These are phyloP conservation scores for Zaprionus ghesquierei DNA, from an alignment of 1,140 invertebrate species.

Conservation along the genomic window DNA sequence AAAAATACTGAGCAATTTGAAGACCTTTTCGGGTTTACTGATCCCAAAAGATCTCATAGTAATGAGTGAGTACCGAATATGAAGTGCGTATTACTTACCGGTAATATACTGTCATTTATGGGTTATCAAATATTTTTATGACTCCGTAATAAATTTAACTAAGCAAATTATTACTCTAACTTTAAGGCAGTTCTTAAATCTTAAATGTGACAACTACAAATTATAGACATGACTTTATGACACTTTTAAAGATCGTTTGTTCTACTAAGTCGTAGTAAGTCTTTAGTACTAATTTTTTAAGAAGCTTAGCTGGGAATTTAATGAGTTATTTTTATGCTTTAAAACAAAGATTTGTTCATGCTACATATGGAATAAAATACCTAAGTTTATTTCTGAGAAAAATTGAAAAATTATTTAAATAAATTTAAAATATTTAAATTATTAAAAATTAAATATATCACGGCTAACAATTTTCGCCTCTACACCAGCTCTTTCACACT, in stretches of 20 bases:
- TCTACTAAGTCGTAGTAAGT: neutral
- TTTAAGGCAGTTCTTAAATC: neutral
- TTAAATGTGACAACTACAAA: neutral
- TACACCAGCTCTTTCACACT: neutral
- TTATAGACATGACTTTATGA: neutral
- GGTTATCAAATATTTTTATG: neutral
- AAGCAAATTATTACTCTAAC: neutral
- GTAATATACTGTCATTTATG: neutral
- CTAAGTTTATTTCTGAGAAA: too few species aligned
- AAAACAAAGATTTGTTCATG: too few species aligned
- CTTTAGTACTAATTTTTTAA: neutral
- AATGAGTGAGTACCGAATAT: neutral
- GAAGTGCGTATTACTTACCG: neutral
- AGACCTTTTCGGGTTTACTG: neutral
- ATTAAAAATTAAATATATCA: too few species aligned
- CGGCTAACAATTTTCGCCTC: neutral
- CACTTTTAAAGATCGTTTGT: neutral
- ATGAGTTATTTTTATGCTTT: too few species aligned
- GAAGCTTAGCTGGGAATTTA: too few species aligned
- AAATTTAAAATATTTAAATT: too few species aligned
- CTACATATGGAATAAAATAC: too few species aligned
- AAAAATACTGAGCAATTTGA: slow-evolving; percentile 5
- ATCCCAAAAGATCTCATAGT: neutral
- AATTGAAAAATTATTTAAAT: too few species aligned
- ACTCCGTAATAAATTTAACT: neutral